phyloP scores from a whole-genome alignment of 2,888 invertebrate genomes.

The Plebejus argus region DNA sequence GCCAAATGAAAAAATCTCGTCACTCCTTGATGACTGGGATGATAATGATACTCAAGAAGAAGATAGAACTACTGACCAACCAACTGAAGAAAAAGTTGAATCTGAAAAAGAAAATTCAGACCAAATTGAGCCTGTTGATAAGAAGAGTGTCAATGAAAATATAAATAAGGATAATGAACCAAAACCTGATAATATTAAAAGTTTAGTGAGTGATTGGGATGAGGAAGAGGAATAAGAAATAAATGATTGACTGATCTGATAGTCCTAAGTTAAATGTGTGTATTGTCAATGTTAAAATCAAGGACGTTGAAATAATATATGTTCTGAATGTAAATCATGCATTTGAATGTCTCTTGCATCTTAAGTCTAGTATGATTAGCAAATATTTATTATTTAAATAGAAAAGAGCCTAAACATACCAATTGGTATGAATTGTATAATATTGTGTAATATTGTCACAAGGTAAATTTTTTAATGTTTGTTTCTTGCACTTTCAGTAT shows the following conservation, averaged over 20 bases:
- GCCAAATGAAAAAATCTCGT: slow-evolving; percentile 62
- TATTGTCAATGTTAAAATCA: not conserved
- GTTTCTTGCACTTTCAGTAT: slow-evolving; percentile 2
- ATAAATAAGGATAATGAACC: slow-evolving; percentile 30
- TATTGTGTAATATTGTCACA: slow-evolving; percentile 8
- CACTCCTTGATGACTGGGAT: slow-evolving; percentile 75
- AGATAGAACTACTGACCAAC: slow-evolving; percentile 37
- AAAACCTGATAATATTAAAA: slow-evolving; percentile 66
- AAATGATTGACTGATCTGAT: slow-evolving; percentile 39
- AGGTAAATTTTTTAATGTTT: not conserved
- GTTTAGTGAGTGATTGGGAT: slow-evolving; percentile 77
- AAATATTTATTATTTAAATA: not conserved
- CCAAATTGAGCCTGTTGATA: slow-evolving; percentile 32
- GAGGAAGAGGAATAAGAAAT: slow-evolving; percentile 66
- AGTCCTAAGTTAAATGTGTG: not conserved
- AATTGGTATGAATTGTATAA: not conserved
- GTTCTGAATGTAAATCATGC: slow-evolving; percentile 13
- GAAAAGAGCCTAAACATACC: not conserved
- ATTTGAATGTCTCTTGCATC: not conserved
- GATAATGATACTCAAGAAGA: slow-evolving; percentile 73
- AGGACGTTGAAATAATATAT: too few species aligned
- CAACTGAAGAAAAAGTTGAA: slow-evolving; percentile 42
- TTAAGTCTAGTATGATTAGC: not conserved
- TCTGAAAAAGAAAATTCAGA: slow-evolving; percentile 31
- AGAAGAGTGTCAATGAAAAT: slow-evolving; percentile 34